phyloP scores from a whole-genome alignment of 2,113 vertebrate species.

The Neogale vison region DNA sequence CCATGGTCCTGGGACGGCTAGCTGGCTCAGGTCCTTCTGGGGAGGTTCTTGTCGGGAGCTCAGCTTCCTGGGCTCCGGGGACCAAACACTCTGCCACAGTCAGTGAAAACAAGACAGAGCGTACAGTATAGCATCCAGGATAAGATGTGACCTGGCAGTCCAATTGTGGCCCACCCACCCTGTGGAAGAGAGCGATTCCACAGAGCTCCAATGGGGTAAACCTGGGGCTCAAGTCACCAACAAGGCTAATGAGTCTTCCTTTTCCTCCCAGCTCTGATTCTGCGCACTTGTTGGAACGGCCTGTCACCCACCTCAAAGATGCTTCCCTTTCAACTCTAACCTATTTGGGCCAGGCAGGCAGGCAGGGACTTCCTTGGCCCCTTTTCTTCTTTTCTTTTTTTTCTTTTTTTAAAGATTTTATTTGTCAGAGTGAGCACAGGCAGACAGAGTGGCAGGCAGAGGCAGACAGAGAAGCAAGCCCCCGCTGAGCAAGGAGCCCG shows the following conservation, averaged over 20 bases:
- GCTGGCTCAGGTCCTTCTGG: background rate
- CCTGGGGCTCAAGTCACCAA: background rate
- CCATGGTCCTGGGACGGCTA: background rate
- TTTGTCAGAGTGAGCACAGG: no score
- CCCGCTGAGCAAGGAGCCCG: no score
- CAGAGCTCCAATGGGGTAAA: background rate
- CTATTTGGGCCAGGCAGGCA: background rate
- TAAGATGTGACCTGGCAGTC: no score
- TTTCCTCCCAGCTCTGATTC: background rate
- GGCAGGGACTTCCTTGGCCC: background rate
- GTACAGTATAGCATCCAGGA: background rate
- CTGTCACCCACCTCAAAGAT: background rate
- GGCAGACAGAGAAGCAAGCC: no score
- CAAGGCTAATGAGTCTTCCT: background rate
- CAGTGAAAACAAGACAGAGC: background rate
- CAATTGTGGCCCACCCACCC: rapidly evolving
- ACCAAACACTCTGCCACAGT: background rate
- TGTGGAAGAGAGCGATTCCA: background rate
- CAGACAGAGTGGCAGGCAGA: no score
- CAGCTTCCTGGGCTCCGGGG: background rate
- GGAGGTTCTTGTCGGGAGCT: background rate
- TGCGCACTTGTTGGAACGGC: no score
- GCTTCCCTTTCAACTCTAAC: background rate
- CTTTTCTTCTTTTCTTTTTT: background rate
- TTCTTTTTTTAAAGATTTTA: no score